phyloP scores from a whole-genome alignment of 2,888 invertebrate genomes.

The Diaphora mendica region DNA sequence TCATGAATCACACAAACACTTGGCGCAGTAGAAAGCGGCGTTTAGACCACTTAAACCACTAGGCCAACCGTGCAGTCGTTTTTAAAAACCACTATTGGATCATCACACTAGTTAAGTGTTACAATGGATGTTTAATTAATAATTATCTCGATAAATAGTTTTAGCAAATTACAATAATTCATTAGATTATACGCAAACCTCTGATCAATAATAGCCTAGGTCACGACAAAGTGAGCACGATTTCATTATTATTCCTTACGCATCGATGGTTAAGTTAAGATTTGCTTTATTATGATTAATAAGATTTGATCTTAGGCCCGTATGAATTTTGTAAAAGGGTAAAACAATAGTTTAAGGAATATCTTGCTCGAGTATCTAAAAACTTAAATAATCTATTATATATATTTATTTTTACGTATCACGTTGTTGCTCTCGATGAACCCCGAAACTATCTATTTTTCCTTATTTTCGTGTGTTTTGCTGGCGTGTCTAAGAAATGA shows the following conservation, averaged over 20 bases:
- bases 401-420: no score
- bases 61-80: no score
- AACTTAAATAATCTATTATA: no score
- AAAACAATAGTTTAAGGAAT: background rate
- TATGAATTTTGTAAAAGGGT: background rate
- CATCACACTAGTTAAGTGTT: background rate
- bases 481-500: no score
- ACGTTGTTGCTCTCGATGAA: no score
- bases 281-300: slow-evolving; percentile 42
- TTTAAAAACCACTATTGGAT: background rate
- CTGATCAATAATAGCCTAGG: slow-evolving; percentile 13
- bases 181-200: background rate
- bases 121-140: background rate
- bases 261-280: slow-evolving; percentile 27
- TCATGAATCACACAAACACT: no score
- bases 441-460: no score
- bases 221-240: slow-evolving; percentile 17
- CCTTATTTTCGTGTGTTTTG: no score
- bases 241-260: slow-evolving; percentile 15
- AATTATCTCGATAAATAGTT: background rate
- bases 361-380: background rate
- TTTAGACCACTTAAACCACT: no score
- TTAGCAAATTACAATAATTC: background rate
- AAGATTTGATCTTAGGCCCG: slow-evolving; percentile 30
- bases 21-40: no score